Percentiles rank a stretch among this genome's conserved stretches.
Conservation (phyloP, 1,140 invertebrate species). For the Magallana gigas region DNA sequence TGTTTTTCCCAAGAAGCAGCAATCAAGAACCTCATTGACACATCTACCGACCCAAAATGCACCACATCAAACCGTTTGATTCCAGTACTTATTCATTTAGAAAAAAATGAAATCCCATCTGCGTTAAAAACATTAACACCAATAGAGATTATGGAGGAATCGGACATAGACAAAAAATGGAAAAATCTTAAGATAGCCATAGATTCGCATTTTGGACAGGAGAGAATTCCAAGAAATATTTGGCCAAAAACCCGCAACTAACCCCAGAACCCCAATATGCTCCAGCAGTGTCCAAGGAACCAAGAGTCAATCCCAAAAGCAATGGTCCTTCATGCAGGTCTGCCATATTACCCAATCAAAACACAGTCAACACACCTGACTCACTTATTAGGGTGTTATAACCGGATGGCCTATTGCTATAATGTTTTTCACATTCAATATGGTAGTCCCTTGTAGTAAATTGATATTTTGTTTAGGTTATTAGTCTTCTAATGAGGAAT, state of each 20-base stretch:
- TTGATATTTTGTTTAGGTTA: too few species aligned
- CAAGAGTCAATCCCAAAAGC: not conserved
- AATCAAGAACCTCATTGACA: conserved; percentile 16
- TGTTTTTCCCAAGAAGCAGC: conserved; percentile 7
- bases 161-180: not conserved
- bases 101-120: not conserved
- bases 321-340: too few species aligned
- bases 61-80: not conserved
- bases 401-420: too few species aligned
- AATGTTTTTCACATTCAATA: too few species aligned
- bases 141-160: not conserved
- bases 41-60: not conserved
- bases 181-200: not conserved
- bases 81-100: not conserved
- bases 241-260: not conserved
- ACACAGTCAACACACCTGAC: too few species aligned
- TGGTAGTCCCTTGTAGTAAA: too few species aligned
- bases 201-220: not conserved
- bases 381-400: too few species aligned
- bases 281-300: not conserved
- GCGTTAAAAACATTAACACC: not conserved
- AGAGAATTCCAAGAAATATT: not conserved
- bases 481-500: too few species aligned
- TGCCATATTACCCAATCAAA: too few species aligned
- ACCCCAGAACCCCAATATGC: not conserved